A percentile compares a stretch with the other conserved stretches of the same genome.
Conservation (phyloP, 1,140 invertebrate genomes). For the Brachionus rotundiformis region DNA sequence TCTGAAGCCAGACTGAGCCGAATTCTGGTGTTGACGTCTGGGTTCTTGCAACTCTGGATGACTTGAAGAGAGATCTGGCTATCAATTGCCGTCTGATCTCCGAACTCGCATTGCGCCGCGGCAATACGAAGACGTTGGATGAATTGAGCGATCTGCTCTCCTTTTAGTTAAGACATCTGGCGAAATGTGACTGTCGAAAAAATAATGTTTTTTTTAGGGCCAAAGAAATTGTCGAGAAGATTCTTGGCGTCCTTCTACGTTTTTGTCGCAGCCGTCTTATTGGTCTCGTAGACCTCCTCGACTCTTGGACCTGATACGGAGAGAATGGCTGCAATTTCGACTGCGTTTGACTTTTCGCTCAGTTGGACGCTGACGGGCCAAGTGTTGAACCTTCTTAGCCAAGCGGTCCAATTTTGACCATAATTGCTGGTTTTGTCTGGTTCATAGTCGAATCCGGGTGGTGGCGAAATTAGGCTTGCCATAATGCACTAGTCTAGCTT, state of each 20-base stretch:
- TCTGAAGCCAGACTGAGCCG: neutral
- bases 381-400: slow-evolving; percentile 4
- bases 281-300: neutral
- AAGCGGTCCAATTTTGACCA: neutral
- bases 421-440: neutral
- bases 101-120: neutral
- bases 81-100: neutral
- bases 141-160: neutral
- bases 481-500: neutral
- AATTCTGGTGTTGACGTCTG: neutral
- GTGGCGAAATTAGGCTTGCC: neutral
- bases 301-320: neutral
- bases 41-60: neutral
- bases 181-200: neutral
- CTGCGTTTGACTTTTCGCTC: neutral
- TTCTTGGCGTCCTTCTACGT: neutral
- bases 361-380: neutral
- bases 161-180: neutral
- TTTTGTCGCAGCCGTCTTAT: neutral
- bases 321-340: neutral
- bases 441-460: neutral
- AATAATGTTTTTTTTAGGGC: neutral
- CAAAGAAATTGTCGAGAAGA: slow-evolving; percentile 7
- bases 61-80: neutral
- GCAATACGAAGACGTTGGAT: neutral